These are phyloP conservation scores for Apostichopus japonicus DNA, from an alignment of 35 echinoderm and acorn worm species.

Conservation along the genomic window DNA sequence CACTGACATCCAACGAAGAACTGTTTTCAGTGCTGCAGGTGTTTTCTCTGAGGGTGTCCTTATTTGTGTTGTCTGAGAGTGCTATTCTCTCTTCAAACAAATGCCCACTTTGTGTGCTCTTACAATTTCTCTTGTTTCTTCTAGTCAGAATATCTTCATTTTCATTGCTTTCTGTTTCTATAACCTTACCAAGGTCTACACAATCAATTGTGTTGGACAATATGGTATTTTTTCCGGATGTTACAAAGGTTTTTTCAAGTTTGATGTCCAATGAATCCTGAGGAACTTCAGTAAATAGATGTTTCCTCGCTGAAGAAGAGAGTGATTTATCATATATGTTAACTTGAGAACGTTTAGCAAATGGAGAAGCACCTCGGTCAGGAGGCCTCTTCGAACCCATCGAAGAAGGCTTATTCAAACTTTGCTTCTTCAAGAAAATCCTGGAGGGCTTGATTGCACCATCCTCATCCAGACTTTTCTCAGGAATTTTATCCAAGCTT, in stretches of 20 bases:
- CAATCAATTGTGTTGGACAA: too few relatives aligned
- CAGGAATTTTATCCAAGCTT: not conserved
- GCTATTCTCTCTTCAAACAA: not conserved
- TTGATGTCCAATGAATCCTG: not conserved
- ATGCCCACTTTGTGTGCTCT: not conserved
- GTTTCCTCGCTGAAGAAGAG: not conserved
- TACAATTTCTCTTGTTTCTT: not conserved
- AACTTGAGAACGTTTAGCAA: not conserved
- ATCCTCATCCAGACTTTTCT: not conserved
- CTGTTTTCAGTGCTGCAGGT: not conserved
- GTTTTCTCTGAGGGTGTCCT: not conserved
- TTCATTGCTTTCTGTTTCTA: not conserved
- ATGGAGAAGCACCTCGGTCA: slow-evolving; percentile 3
- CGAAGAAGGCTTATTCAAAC: not conserved
- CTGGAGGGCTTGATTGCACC: not conserved
- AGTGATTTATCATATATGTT: too few relatives aligned
- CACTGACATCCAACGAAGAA: not conserved
- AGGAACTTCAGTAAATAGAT: not conserved
- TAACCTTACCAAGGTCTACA: not conserved
- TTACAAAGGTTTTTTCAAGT: not conserved
- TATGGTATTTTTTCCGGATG: not conserved
- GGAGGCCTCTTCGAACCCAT: slow-evolving; percentile 8
- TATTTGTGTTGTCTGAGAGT: not conserved
- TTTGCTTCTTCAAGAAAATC: not conserved
- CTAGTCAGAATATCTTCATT: not conserved